Evolutionary conservation across 2,113 vertebrate genomes (phyloP).

Genomic region (Oxygymnocypris stewartii): DNA sequence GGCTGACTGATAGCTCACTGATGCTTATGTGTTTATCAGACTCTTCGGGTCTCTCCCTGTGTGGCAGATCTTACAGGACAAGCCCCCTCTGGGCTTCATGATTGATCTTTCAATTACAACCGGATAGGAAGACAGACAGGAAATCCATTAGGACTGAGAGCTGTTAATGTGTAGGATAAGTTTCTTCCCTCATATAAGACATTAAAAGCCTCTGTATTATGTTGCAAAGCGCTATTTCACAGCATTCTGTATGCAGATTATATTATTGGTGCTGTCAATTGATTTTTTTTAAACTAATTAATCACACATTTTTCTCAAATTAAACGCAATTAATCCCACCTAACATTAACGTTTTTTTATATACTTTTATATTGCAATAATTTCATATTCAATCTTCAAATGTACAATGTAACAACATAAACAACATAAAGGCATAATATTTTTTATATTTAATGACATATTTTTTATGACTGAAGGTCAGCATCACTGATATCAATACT

Average conservation of each 20-base stretch:
- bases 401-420: no score
- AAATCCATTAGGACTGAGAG: slow-evolving; percentile 38
- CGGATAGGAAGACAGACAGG: slow-evolving; percentile 38
- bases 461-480: no score
- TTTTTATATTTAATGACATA: no score
- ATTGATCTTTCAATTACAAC: slow-evolving; percentile 33
- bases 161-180: slow-evolving; percentile 13
- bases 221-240: neutral
- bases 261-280: no score
- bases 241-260: neutral
- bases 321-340: no score
- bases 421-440: no score
- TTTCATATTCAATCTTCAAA: no score
- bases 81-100: neutral
- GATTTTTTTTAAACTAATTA: no score
- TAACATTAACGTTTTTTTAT: no score
- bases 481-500: no score
- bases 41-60: neutral
- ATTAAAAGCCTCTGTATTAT: neutral
- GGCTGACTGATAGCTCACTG: slow-evolving; percentile 12
- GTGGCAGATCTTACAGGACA: neutral
- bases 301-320: no score
- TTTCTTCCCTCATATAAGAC: neutral
- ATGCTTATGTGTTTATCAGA: slow-evolving; percentile 26
- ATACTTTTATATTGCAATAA: no score